phyloP scores from a whole-genome alignment of 2,113 vertebrate genomes.

The Aplodontia rufa region DNA sequence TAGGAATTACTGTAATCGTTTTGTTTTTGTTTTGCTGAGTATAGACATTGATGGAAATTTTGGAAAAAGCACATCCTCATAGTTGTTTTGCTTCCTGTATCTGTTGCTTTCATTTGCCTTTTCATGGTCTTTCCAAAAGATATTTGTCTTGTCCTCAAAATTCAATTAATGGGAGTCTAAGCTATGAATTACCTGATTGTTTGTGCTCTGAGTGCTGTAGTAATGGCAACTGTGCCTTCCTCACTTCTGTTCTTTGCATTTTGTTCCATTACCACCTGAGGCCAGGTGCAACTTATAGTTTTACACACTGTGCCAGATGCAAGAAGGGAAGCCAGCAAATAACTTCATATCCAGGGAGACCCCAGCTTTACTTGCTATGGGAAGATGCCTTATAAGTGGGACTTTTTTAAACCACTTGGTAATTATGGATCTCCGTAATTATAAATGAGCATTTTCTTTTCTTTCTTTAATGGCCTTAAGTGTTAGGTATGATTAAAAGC shows the following conservation, averaged over 20 bases:
- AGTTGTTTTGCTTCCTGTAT: not conserved
- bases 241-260: constrained; percentile 63
- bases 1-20: not conserved
- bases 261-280: constrained; percentile 82
- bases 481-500: constrained; percentile 81
- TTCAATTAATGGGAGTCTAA: constrained; percentile 41
- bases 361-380: constrained; percentile 66
- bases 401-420: constrained; percentile 77
- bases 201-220: constrained; percentile 6
- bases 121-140: not conserved
- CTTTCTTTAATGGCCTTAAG: constrained; percentile 80
- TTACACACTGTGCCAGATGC: constrained; percentile 82
- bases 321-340: constrained; percentile 84
- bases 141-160: constrained; percentile 24
- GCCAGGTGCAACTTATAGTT: constrained; percentile 83
- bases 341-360: constrained; percentile 81
- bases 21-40: not conserved
- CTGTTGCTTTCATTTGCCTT: not conserved
- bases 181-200: constrained; percentile 12
- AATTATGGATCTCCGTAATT: constrained; percentile 83
- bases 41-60: not conserved
- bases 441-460: constrained; percentile 71
- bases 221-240: constrained; percentile 53
- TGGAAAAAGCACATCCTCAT: not conserved
- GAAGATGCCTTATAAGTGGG: constrained; percentile 69